Conservation (phyloP, 1,140 invertebrate species). For the Agraylea sexmaculata region DNA sequence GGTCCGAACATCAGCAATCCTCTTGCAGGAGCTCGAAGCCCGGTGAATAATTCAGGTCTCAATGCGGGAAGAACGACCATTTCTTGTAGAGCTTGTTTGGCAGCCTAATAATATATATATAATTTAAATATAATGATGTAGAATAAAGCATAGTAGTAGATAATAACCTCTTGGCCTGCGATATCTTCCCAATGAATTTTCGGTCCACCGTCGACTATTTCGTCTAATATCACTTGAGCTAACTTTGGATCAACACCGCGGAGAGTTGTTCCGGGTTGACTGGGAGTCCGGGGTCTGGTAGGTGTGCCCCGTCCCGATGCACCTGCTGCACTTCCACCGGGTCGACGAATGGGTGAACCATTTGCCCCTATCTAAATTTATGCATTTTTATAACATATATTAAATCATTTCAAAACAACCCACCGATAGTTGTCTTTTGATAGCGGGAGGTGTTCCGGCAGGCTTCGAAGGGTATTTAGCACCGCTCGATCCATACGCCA, state of each 20-base stretch:
- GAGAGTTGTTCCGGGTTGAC: slow-evolving; percentile 38
- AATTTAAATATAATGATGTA: slow-evolving; percentile 13
- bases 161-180: slow-evolving; percentile 65
- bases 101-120: slow-evolving; percentile 61
- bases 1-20: slow-evolving; percentile 92
- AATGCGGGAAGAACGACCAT: slow-evolving; percentile 93
- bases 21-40: slow-evolving; percentile 78
- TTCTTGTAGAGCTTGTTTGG: slow-evolving; percentile 92
- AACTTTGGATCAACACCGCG: slow-evolving; percentile 84
- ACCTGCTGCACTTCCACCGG: slow-evolving; percentile 36
- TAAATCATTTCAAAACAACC: slow-evolving; percentile 29
- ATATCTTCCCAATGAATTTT: slow-evolving; percentile 89
- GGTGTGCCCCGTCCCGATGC: slow-evolving; percentile 32
- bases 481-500: slow-evolving; percentile 34
- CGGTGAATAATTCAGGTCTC: slow-evolving; percentile 92
- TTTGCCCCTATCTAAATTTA: slow-evolving; percentile 23
- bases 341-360: slow-evolving; percentile 51
- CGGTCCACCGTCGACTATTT: slow-evolving; percentile 63
- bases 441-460: slow-evolving; percentile 64
- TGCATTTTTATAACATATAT: slow-evolving; percentile 2
- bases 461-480: slow-evolving; percentile 54
- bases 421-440: slow-evolving; percentile 67
- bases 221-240: slow-evolving; percentile 65
- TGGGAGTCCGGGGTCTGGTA: slow-evolving; percentile 33
- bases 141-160: slow-evolving; percentile 3